phyloP scores from a whole-genome alignment of 1,140 invertebrate genomes.

The Hypothenemus hampei region DNA sequence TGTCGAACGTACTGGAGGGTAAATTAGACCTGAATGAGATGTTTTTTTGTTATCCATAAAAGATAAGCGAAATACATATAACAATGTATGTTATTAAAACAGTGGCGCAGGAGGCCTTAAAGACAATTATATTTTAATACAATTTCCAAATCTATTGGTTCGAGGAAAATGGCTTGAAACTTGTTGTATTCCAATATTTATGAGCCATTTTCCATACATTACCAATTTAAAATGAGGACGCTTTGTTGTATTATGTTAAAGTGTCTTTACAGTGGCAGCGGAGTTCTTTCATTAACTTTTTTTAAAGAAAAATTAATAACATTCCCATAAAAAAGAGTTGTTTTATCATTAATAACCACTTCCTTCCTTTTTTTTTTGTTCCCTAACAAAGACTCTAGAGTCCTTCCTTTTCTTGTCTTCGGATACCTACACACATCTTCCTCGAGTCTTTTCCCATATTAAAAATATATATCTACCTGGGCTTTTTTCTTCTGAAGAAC shows the following conservation, averaged over 20 bases:
- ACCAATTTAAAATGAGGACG: no score
- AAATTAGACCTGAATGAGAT: slow-evolving; percentile 27
- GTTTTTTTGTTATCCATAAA: slow-evolving; percentile 14
- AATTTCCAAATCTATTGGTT: no score
- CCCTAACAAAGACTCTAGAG: not conserved
- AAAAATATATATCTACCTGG: slow-evolving; percentile 19
- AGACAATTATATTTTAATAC: no score
- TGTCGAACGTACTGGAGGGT: slow-evolving; percentile 12
- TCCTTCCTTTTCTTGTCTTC: not conserved
- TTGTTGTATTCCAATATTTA: no score
- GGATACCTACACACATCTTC: not conserved
- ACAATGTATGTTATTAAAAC: not conserved
- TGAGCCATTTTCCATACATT: no score
- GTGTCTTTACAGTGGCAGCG: no score
- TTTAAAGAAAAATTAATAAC: no score
- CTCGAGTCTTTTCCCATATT: slow-evolving; percentile 14
- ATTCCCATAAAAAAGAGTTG: no score
- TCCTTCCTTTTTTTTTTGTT: not conserved
- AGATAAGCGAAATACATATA: not conserved
- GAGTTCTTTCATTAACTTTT: no score
- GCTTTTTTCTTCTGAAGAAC: slow-evolving; percentile 11
- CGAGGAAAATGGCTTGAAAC: no score
- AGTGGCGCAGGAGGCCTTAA: slow-evolving; percentile 5
- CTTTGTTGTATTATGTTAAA: no score
- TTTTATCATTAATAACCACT: not conserved